Conservation (phyloP, 2,888 invertebrate species). For the Hyppa rectilinea region DNA sequence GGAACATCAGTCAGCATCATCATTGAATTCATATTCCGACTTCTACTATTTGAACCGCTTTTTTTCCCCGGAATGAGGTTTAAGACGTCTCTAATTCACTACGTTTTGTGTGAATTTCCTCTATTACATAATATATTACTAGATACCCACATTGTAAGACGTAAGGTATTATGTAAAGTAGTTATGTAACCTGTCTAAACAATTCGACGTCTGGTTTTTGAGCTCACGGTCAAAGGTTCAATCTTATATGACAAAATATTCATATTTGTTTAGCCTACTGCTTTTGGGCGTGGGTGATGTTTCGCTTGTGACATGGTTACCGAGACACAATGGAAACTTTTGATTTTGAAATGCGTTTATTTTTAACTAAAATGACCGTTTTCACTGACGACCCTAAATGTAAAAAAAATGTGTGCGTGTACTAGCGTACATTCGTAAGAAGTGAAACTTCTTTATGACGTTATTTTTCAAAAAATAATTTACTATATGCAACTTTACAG, state of each 20-base stretch:
- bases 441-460: too few species aligned
- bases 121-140: constrained; percentile 3
- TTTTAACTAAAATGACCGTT: too few species aligned
- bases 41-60: background rate
- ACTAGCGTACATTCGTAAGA: too few species aligned
- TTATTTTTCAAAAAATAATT: too few species aligned
- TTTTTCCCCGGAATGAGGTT: background rate
- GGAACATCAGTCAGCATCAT: background rate
- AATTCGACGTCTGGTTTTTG: constrained; percentile 27
- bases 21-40: background rate
- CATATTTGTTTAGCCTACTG: constrained; percentile 32
- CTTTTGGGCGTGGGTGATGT: background rate
- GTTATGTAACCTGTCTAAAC: constrained; percentile 22
- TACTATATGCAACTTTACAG: too few species aligned
- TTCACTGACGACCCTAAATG: too few species aligned
- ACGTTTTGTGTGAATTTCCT: background rate
- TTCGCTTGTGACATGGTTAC: background rate
- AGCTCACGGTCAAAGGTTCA: constrained; percentile 40
- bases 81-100: background rate
- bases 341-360: background rate
- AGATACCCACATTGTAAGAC: background rate
- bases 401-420: too few species aligned
- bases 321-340: background rate
- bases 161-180: constrained; percentile 5
- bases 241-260: constrained; percentile 24